These are phyloP conservation scores for Plebejus anna DNA, from an alignment of 2,888 invertebrate genomes.

Conservation along the genomic window DNA sequence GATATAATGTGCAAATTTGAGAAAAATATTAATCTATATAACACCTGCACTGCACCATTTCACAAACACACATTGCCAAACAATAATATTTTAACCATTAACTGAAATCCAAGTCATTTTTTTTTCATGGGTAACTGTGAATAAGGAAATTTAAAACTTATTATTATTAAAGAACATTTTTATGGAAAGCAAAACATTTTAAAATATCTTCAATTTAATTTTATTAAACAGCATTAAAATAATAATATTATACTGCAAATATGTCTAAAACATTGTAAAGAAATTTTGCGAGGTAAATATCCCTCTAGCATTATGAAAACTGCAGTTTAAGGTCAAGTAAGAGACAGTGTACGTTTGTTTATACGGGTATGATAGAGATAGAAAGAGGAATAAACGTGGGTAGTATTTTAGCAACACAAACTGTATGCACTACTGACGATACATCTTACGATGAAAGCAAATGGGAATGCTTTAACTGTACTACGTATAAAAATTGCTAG, in stretches of 20 bases:
- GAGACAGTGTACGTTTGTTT: slow-evolving; percentile 45
- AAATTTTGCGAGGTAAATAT: slow-evolving; percentile 40
- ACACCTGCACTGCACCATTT: slow-evolving; percentile 66
- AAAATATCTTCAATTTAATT: background rate
- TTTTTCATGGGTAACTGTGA: background rate
- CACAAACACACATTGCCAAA: slow-evolving; percentile 49
- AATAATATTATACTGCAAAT: slow-evolving; percentile 2
- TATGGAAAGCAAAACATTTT: background rate
- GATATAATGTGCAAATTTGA: slow-evolving; percentile 69
- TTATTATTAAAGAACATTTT: background rate
- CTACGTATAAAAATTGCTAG: background rate
- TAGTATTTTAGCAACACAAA: slow-evolving; percentile 11
- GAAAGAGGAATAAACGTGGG: slow-evolving; percentile 36
- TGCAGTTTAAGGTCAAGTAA: slow-evolving; percentile 69
- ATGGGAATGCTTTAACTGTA: background rate
- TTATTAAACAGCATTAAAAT: background rate
- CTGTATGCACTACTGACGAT: slow-evolving; percentile 34
- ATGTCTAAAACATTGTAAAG: slow-evolving; percentile 30
- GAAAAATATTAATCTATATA: slow-evolving; percentile 62
- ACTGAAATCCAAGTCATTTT: slow-evolving; percentile 10
- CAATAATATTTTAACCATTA: slow-evolving; percentile 15
- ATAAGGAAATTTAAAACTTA: background rate
- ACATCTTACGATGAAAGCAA: slow-evolving; percentile 34
- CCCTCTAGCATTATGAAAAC: slow-evolving; percentile 45
- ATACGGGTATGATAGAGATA: slow-evolving; percentile 50